Conservation (phyloP, 2,797 vertebrate genomes). For the Paratrypauchen microcephalus region DNA sequence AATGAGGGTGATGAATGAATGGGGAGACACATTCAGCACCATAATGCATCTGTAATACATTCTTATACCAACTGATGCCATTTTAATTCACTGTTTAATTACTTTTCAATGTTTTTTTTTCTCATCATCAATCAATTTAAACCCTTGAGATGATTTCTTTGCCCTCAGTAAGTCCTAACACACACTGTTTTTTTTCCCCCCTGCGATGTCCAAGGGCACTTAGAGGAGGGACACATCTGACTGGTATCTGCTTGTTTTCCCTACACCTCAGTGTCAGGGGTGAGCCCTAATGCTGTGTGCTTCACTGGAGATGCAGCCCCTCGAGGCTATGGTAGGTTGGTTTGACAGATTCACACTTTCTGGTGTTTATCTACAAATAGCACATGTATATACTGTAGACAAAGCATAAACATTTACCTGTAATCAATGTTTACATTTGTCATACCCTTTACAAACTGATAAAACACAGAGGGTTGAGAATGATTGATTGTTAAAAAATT, state of each 20-base stretch:
- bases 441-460: not conserved
- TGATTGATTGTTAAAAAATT: not conserved
- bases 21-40: too few relatives aligned
- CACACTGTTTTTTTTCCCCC: conserved; percentile 12
- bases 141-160: conserved; percentile 17
- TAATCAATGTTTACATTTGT: not conserved
- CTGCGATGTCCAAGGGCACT: conserved; percentile 65
- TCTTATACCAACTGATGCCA: too few relatives aligned
- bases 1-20: too few relatives aligned
- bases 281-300: conserved; percentile 29
- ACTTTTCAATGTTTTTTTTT: too few relatives aligned
- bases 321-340: conserved; percentile 26
- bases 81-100: conserved; percentile 20
- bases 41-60: too few relatives aligned
- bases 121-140: conserved; percentile 23
- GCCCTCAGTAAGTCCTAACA: conserved; percentile 19
- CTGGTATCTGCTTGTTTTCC: conserved; percentile 57
- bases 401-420: not conserved
- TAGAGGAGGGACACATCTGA: conserved; percentile 68
- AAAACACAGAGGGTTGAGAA: not conserved
- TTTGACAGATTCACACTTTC: conserved; percentile 43
- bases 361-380: not conserved
- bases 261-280: conserved; percentile 65
- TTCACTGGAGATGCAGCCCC: conserved; percentile 36
- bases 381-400: not conserved